Percentiles rank a stretch among this genome's conserved stretches.
phyloP scores from a whole-genome alignment of 2,888 invertebrate species.

The Pomacea canaliculata region DNA sequence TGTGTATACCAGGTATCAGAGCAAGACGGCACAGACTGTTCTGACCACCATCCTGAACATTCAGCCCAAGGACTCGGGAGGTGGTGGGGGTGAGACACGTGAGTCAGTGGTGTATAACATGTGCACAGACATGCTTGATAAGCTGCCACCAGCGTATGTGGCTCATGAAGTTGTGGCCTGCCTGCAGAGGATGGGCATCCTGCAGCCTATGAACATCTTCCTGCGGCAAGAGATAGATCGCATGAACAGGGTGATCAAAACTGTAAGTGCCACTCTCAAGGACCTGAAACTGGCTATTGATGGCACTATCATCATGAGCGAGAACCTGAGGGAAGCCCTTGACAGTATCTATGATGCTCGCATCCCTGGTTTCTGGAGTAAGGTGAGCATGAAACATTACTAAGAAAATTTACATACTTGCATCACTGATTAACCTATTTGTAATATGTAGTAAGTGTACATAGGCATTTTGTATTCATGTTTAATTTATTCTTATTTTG shows the following conservation, averaged over 20 bases:
- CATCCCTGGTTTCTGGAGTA: conserved; percentile 68
- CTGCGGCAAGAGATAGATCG: conserved; percentile 68
- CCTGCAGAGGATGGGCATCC: conserved; percentile 66
- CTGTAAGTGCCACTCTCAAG: conserved; percentile 62
- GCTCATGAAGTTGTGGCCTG: conserved; percentile 66
- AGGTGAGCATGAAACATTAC: conserved; percentile 46
- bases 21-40: conserved; percentile 65
- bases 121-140: conserved; percentile 69
- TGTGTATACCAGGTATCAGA: conserved; percentile 62
- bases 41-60: conserved; percentile 67
- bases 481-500: too few relatives aligned
- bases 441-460: too few relatives aligned
- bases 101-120: conserved; percentile 67
- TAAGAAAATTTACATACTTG: not conserved
- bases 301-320: conserved; percentile 71
- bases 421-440: too few relatives aligned
- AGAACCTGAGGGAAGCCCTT: conserved; percentile 68
- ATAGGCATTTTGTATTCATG: too few relatives aligned
- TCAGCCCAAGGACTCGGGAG: conserved; percentile 69
- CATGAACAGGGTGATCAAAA: conserved; percentile 55
- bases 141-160: conserved; percentile 68
- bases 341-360: conserved; percentile 70
- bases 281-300: conserved; percentile 70
- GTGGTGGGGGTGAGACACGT: conserved; percentile 67
- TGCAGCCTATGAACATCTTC: conserved; percentile 71